A percentile compares a stretch with the other conserved stretches of the same genome.
Conservation (phyloP, 2,888 invertebrate genomes). For the Cataglyphis altisquamis region DNA sequence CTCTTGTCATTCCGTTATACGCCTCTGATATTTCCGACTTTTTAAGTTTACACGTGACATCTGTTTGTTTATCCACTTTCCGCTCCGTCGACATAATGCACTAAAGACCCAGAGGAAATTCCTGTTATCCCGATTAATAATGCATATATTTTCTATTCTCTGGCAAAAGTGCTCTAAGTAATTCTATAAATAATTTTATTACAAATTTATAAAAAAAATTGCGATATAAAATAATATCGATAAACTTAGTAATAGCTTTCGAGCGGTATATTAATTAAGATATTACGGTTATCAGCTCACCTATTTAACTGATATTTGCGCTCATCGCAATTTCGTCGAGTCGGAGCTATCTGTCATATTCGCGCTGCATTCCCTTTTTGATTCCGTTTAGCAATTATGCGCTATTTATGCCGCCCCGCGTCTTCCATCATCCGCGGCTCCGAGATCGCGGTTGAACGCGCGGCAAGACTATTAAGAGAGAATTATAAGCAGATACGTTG, state of each 20-base stretch:
- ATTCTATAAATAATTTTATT: not conserved
- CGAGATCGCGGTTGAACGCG: constrained; percentile 36
- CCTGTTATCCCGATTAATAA: constrained; percentile 13
- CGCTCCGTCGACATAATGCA: not conserved
- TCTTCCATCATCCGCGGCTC: constrained; percentile 50
- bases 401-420: constrained; percentile 39
- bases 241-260: not conserved
- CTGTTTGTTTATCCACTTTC: constrained; percentile 45
- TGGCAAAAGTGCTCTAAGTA: not conserved
- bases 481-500: constrained; percentile 62
- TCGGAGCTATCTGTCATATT: constrained; percentile 15
- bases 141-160: not conserved
- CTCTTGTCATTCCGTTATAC: constrained; percentile 60
- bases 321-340: constrained; percentile 25
- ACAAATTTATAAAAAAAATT: not conserved
- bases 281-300: not conserved
- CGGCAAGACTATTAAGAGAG: constrained; percentile 55
- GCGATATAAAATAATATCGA: not conserved
- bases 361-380: constrained; percentile 20
- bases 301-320: constrained; percentile 3
- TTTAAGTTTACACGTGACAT: constrained; percentile 25
- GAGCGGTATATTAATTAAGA: not conserved
- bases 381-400: constrained; percentile 53
- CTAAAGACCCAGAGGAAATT: not conserved
- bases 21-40: constrained; percentile 48